phyloP scores from a whole-genome alignment of 2,797 vertebrate species.

The Chaetodon trifasciatus region DNA sequence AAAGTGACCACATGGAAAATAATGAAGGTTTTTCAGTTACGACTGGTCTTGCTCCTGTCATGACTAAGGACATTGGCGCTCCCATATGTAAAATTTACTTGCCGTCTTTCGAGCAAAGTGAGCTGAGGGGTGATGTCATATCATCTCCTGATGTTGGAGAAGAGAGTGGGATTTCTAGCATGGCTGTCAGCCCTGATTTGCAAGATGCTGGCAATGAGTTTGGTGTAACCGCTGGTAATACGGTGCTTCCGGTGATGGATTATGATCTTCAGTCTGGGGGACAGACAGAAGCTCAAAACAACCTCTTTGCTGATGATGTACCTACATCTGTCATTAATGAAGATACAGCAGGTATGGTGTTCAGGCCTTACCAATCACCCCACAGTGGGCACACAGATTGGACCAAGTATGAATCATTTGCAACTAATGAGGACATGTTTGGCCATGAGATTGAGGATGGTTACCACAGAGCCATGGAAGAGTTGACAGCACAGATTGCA shows the following conservation, averaged over 20 bases:
- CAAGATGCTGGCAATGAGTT: conserved; percentile 33
- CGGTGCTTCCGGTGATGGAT: neutral
- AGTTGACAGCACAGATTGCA: conserved; percentile 13
- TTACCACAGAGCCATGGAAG: conserved; percentile 48
- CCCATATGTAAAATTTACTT: conserved; percentile 9
- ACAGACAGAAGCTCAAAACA: conserved; percentile 4
- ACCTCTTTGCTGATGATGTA: conserved; percentile 20
- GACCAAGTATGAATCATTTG: conserved; percentile 5
- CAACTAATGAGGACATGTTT: conserved; percentile 51
- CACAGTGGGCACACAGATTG: neutral
- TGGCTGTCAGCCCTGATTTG: conserved; percentile 72
- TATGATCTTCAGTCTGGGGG: neutral
- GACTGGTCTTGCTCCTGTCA: neutral
- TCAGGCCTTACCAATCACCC: neutral
- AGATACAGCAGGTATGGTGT: neutral
- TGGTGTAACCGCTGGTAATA: neutral
- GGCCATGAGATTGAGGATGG: conserved; percentile 59
- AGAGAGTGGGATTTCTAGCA: conserved; percentile 78
- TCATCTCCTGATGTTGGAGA: conserved; percentile 39
- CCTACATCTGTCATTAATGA: neutral
- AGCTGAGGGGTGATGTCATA: neutral
- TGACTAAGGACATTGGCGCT: neutral
- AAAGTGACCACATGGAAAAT: conserved; percentile 8
- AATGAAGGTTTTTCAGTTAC: neutral
- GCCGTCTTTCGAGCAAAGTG: conserved; percentile 23